These are phyloP conservation scores for Lepisosteus osseus DNA, from an alignment of 2,113 vertebrate genomes.

Conservation along the genomic window DNA sequence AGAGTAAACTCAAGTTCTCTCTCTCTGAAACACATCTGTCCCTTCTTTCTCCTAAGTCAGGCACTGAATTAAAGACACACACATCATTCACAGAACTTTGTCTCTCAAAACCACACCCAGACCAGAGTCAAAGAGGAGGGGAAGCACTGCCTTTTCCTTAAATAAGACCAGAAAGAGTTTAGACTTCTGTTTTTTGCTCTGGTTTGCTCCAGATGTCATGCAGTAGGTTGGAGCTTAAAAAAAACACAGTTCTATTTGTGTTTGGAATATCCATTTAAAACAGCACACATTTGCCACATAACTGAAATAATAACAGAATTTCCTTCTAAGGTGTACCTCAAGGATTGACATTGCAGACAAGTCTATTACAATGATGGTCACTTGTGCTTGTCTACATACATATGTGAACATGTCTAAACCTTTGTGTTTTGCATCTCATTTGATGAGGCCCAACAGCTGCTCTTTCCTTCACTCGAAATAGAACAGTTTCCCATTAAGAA, in stretches of 20 bases:
- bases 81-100: slow-evolving; percentile 72
- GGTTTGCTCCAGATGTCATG: slow-evolving; percentile 45
- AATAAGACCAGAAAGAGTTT: slow-evolving; percentile 60
- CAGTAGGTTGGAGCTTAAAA: slow-evolving; percentile 42
- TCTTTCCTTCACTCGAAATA: slow-evolving; percentile 57
- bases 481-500: slow-evolving; percentile 7
- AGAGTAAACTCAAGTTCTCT: slow-evolving; percentile 33
- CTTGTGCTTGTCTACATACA: too few species aligned
- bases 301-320: too few species aligned
- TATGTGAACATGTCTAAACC: slow-evolving; percentile 31
- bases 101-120: slow-evolving; percentile 68
- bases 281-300: too few species aligned
- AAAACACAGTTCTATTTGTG: slow-evolving; percentile 26
- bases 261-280: background rate
- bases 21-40: slow-evolving; percentile 35
- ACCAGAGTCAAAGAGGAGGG: slow-evolving; percentile 42
- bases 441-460: slow-evolving; percentile 60
- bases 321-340: too few species aligned
- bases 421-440: slow-evolving; percentile 31
- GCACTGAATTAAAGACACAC: slow-evolving; percentile 56
- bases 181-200: slow-evolving; percentile 62
- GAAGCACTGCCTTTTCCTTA: slow-evolving; percentile 61
- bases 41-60: slow-evolving; percentile 55
- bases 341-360: too few species aligned
- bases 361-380: too few species aligned